Evolutionary conservation across 2,113 vertebrate genomes (phyloP).

Genomic region (Shinisaurus crocodilurus): DNA sequence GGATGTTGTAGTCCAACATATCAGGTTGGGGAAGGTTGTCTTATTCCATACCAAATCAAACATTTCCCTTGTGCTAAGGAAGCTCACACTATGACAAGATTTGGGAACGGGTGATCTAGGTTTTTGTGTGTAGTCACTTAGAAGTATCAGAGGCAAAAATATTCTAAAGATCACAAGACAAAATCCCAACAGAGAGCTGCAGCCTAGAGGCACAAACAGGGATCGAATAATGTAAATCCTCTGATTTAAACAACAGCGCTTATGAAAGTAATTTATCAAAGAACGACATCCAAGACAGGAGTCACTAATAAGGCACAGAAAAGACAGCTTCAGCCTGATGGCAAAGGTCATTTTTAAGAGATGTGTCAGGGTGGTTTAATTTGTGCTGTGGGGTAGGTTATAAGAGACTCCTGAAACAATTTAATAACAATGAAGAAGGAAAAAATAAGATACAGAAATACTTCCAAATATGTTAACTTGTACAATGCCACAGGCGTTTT

Average conservation of each 20-base stretch:
- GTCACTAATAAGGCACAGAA: slow-evolving; percentile 58
- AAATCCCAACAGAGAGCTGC: slow-evolving; percentile 13
- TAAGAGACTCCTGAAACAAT: slow-evolving; percentile 67
- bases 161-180: slow-evolving; percentile 27
- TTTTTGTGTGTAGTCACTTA: background rate
- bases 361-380: slow-evolving; percentile 49
- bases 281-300: slow-evolving; percentile 41
- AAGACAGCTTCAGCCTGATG: slow-evolving; percentile 55
- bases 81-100: background rate
- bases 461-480: slow-evolving; percentile 49
- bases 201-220: fast-evolving
- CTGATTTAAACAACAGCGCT: slow-evolving; percentile 26
- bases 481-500: slow-evolving; percentile 11
- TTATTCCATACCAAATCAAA: background rate
- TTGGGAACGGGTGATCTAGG: background rate
- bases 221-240: slow-evolving; percentile 32
- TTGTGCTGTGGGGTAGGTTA: slow-evolving; percentile 66
- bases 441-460: slow-evolving; percentile 42
- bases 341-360: slow-evolving; percentile 59
- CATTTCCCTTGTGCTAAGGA: background rate
- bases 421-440: slow-evolving; percentile 33
- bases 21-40: too few species aligned
- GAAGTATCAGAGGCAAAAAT: slow-evolving; percentile 21
- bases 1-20: too few species aligned
- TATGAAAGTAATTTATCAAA: slow-evolving; percentile 45